A percentile compares a stretch with the other conserved stretches of the same genome.
phyloP scores from a whole-genome alignment of 2,113 vertebrate species.

The Cygnus buccinator region DNA sequence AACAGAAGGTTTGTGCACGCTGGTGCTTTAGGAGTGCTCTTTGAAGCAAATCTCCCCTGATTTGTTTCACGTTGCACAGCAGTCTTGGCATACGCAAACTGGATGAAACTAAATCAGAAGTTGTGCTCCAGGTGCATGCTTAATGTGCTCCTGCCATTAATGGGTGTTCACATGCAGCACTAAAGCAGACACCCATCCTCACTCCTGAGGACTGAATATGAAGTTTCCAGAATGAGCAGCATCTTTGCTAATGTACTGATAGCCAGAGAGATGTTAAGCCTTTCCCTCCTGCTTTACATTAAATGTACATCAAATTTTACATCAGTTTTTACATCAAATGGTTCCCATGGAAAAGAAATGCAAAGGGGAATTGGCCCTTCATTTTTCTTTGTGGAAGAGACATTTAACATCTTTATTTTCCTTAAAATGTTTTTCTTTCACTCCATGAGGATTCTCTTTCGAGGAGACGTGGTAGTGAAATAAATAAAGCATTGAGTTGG shows the following conservation, averaged over 20 bases:
- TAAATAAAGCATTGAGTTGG: not conserved
- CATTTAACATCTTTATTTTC: not conserved
- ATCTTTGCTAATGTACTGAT: not conserved
- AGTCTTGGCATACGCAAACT: not conserved
- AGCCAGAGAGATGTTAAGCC: not conserved
- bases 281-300: not conserved
- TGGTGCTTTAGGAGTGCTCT: not conserved
- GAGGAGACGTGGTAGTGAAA: not conserved
- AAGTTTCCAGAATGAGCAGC: not conserved
- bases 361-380: not conserved
- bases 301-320: no score
- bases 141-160: not conserved
- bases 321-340: no score
- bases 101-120: not conserved
- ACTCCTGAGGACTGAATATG: accelerated
- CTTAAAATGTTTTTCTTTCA: accelerated
- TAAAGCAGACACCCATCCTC: not conserved
- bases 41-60: not conserved
- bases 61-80: accelerated
- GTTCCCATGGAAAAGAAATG: not conserved
- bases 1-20: not conserved
- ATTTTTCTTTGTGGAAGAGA: not conserved
- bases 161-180: not conserved
- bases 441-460: not conserved
- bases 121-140: not conserved